Evolutionary conservation across 2,113 vertebrate species (phyloP).

Genomic region (Fregata magnificens): DNA sequence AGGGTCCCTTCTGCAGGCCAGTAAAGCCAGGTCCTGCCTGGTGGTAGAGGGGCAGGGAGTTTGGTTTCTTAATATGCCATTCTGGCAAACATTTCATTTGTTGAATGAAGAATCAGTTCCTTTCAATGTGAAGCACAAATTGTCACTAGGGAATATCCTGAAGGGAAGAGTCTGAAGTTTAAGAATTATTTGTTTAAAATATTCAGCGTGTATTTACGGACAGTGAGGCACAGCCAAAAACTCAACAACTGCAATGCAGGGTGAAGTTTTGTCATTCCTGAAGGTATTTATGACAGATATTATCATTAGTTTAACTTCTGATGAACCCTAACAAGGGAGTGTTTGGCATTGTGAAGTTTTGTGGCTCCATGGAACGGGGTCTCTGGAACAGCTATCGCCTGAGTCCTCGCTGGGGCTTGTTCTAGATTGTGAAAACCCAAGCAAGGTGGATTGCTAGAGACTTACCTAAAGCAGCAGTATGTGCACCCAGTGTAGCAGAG

Average conservation of each 20-base stretch:
- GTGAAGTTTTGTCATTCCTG: not conserved
- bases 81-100: not conserved
- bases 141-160: not conserved
- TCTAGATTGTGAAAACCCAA: not conserved
- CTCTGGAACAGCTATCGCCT: not conserved
- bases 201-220: not conserved
- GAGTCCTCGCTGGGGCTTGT: not conserved
- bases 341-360: not conserved
- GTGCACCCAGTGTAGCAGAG: not conserved
- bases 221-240: not conserved
- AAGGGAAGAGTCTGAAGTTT: not conserved
- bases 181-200: not conserved
- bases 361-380: fast-evolving
- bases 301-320: not conserved
- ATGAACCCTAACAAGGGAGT: not conserved
- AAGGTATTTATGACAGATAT: not conserved
- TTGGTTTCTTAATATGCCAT: not conserved
- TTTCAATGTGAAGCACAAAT: not conserved
- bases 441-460: not conserved
- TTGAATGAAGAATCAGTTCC: not conserved
- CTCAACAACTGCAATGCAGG: not conserved
- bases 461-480: not conserved
- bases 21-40: not conserved
- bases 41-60: not conserved
- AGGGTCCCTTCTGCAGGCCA: not conserved